Base-by-base conservation (phyloP, 2,113 vertebrate genomes). In the Beaufortia kweichowensis region DNA sequence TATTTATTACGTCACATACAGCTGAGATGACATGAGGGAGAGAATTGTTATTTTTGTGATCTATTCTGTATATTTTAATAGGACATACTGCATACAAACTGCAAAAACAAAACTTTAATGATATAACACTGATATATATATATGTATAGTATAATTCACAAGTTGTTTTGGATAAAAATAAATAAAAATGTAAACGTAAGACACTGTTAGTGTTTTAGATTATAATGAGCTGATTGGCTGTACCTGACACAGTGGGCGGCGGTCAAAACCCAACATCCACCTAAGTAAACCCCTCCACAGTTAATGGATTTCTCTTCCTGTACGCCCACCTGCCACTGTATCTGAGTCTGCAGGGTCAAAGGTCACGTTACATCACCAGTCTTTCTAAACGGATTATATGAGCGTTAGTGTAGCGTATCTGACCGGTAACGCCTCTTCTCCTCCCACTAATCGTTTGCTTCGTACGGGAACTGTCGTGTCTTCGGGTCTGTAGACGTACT, bases 161-260 rank as follows among this genome's bases (percentile, higher is more conserved):
- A n/a, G n/a, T n/a, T n/a, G n/a, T n/a, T n/a, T n/a, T n/a, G n/a
- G n/a, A n/a, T n/a, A n/a, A n/a, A n/a, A n/a, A n/a, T n/a, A n/a
- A n/a, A n/a, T n/a, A n/a, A n/a, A n/a, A n/a, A n/a, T n/a, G n/a
- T n/a, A n/a, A n/a, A n/a, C n/a, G n/a, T n/a, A n/a, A n/a, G n/a
- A n/a, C n/a, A n/a, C n/a, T n/a, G n/a, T n/a, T n/a, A n/a, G n/a
- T n/a, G n/a, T n/a, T n/a, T n/a, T n/a, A n/a, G n/a, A n/a, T n/a
- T n/a, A n/a, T n/a, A n/a, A n/a, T n/a, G n/a, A n/a, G n/a, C n/a
- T n/a, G 69, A 62, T 15, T 64, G 67, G 43, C 24, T 66, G 78
- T 86, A 97, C 96, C 95, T 95, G 90, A 98, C 93, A 60, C 97
- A 98, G 75, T 98, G 96, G 65, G 97, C 97, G 19, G 97, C 96